Percentiles rank a stretch among this genome's conserved stretches.
Conservation (phyloP, 1,140 invertebrate genomes). For the Lepidotrigona ventralis region DNA sequence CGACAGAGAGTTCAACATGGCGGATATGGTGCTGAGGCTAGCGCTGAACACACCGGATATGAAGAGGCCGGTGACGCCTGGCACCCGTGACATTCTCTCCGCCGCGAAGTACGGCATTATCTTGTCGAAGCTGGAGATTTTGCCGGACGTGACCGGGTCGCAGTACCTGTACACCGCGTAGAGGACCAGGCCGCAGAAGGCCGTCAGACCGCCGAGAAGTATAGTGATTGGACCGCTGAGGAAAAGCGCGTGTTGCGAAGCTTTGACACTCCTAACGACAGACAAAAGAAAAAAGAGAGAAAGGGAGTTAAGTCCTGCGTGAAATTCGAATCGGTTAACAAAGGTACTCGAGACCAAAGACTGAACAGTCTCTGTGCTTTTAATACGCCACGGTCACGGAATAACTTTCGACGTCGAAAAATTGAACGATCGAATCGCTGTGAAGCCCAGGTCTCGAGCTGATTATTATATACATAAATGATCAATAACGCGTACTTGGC, state of each 20-base stretch:
- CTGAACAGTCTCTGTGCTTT: background rate
- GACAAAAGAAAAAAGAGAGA: background rate
- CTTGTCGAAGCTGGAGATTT: constrained; percentile 78
- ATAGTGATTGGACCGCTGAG: constrained; percentile 85
- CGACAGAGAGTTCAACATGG: constrained; percentile 91
- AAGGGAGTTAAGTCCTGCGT: background rate
- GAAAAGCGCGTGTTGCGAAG: constrained; percentile 84
- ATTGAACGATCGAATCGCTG: background rate
- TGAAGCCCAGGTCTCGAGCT: background rate
- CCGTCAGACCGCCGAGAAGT: constrained; percentile 83
- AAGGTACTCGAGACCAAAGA: background rate
- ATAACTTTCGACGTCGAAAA: background rate
- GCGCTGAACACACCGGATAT: constrained; percentile 85
- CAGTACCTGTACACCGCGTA: constrained; percentile 88
- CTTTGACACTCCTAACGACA: constrained; percentile 77
- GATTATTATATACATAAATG: background rate
- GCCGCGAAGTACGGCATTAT: constrained; percentile 84
- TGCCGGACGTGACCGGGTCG: constrained; percentile 84
- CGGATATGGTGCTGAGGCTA: constrained; percentile 92
- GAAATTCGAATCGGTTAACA: background rate
- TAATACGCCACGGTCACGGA: background rate
- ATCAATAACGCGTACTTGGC: constrained; percentile 69
- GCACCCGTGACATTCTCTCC: constrained; percentile 84
- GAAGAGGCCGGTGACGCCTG: constrained; percentile 85
- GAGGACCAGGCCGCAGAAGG: constrained; percentile 87